Evolutionary conservation across 2,888 invertebrate genomes (phyloP).

Genomic region (Agriopis aurantiaria): DNA sequence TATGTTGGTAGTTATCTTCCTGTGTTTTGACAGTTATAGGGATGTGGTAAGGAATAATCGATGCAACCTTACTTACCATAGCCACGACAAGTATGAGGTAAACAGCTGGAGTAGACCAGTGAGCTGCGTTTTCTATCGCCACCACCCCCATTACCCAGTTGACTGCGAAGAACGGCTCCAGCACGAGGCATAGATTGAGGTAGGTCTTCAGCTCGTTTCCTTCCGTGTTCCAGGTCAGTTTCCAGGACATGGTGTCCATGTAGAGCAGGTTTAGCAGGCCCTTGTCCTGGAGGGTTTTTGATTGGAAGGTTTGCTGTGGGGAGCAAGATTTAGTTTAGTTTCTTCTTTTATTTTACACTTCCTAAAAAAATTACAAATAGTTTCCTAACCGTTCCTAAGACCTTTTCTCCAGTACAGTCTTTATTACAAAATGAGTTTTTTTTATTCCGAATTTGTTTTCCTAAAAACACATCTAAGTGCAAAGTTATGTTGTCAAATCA

Average conservation of each 20-base stretch:
- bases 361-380: too few species aligned
- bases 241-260: constrained; percentile 80
- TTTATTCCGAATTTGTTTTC: too few species aligned
- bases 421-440: too few species aligned
- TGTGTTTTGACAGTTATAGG: neutral
- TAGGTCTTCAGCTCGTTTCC: constrained; percentile 87
- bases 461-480: too few species aligned
- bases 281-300: constrained; percentile 68
- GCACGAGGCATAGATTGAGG: constrained; percentile 87
- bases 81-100: constrained; percentile 85
- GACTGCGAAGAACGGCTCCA: constrained; percentile 90
- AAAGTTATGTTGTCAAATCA: too few species aligned
- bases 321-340: neutral
- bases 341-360: too few species aligned
- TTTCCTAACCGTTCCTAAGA: too few species aligned
- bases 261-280: constrained; percentile 74
- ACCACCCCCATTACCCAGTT: constrained; percentile 92
- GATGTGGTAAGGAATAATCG: neutral
- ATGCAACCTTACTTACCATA: constrained; percentile 78
- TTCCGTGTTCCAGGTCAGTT: constrained; percentile 80
- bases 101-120: constrained; percentile 87
- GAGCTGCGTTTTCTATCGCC: constrained; percentile 89
- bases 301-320: constrained; percentile 50
- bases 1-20: too few species aligned
- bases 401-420: too few species aligned